These are phyloP conservation scores for Oryzias melastigma DNA, from an alignment of 2,113 vertebrate species.

Conservation along the genomic window DNA sequence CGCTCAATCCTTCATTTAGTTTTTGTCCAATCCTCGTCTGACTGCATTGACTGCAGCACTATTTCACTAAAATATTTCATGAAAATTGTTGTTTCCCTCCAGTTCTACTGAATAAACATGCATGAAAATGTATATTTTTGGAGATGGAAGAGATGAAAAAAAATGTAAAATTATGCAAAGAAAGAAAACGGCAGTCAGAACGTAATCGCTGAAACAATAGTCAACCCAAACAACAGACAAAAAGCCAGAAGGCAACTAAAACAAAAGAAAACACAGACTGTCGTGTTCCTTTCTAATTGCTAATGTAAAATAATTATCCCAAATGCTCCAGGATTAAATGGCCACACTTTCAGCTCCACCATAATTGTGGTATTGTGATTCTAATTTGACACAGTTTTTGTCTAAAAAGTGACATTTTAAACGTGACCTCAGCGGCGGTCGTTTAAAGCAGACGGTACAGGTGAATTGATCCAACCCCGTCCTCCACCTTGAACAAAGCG, in stretches of 20 bases:
- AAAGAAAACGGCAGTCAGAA: too few species aligned
- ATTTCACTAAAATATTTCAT: neutral
- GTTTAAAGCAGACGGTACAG: neutral
- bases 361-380: constrained; percentile 6
- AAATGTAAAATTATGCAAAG: too few species aligned
- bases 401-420: neutral
- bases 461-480: constrained; percentile 3
- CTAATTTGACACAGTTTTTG: constrained; percentile 12
- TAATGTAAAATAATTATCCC: neutral
- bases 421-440: neutral
- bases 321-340: constrained; percentile 8
- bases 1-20: constrained; percentile 17
- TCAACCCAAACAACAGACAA: too few species aligned
- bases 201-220: too few species aligned
- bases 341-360: neutral
- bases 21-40: constrained; percentile 24
- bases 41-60: neutral
- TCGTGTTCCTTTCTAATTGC: neutral
- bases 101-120: too few species aligned
- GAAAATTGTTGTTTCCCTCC: too few species aligned
- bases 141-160: too few species aligned
- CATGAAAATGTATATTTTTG: too few species aligned
- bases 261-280: neutral
- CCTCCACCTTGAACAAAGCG: constrained; percentile 41
- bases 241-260: too few species aligned